These are phyloP conservation scores for Ceratotherium simum DNA, from an alignment of 2,113 vertebrate species.

Conservation along the genomic window DNA sequence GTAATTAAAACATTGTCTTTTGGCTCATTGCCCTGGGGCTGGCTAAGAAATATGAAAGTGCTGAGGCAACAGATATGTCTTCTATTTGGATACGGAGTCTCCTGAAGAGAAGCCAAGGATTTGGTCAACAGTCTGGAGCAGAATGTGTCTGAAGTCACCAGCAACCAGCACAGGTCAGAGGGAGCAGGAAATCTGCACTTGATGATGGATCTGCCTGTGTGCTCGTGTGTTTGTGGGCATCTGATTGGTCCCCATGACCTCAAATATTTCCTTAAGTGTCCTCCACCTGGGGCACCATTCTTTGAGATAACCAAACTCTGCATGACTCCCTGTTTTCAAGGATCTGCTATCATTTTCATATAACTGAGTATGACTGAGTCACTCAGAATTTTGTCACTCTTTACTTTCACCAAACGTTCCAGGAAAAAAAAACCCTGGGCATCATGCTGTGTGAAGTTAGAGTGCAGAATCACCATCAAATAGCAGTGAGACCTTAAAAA, in stretches of 20 bases:
- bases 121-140: background rate
- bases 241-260: background rate
- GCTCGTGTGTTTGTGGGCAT: background rate
- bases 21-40: background rate
- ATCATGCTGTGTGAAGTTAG: background rate
- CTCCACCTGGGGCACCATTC: no score
- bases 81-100: background rate
- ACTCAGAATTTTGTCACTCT: background rate
- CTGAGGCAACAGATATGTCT: background rate
- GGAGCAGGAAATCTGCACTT: no score
- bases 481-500: background rate
- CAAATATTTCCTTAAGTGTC: background rate
- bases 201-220: background rate
- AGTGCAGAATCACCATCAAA: no score
- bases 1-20: background rate
- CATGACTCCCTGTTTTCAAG: background rate
- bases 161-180: no score
- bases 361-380: background rate
- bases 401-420: background rate
- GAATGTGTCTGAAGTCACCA: no score
- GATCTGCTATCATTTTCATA: background rate
- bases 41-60: background rate
- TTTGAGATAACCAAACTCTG: background rate
- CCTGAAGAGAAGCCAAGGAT: background rate
- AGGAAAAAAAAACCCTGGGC: background rate